Percentiles rank a stretch among this genome's conserved stretches.
These are phyloP conservation scores for Dichetophora obliterata DNA, from an alignment of 2,888 invertebrate genomes.

Conservation along the genomic window DNA sequence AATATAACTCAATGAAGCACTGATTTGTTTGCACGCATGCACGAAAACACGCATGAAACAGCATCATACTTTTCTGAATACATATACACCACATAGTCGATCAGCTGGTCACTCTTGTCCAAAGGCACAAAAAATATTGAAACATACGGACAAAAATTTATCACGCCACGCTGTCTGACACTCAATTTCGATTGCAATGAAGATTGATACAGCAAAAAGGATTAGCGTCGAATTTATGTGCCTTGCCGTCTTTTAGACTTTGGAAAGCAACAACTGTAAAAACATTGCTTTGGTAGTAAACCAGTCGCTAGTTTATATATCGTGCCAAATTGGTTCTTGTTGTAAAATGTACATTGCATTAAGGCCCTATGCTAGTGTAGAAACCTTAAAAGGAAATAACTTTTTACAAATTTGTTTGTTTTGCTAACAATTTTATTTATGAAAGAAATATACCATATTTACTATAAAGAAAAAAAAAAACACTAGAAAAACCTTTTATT, in stretches of 20 bases:
- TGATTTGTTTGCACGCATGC: not conserved
- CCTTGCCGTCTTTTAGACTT: not conserved
- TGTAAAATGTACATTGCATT: too few relatives aligned
- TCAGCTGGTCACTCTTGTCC: not conserved
- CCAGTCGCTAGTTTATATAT: not conserved
- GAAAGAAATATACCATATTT: too few relatives aligned
- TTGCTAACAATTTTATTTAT: too few relatives aligned
- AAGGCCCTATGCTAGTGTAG: too few relatives aligned
- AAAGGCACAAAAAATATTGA: not conserved
- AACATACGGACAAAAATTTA: not conserved
- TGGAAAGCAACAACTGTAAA: not conserved
- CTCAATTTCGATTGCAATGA: constrained; percentile 34
- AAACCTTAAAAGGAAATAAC: too few relatives aligned
- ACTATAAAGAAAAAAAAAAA: too few relatives aligned
- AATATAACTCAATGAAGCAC: not conserved
- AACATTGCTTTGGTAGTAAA: not conserved
- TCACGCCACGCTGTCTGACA: constrained; percentile 22
- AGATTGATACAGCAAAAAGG: constrained; percentile 34
- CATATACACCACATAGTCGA: not conserved
- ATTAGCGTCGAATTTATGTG: constrained; percentile 31
- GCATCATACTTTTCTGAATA: not conserved
- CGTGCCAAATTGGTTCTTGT: too few relatives aligned
- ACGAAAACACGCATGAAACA: not conserved
- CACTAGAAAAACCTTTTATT: too few relatives aligned
- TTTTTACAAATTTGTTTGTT: too few relatives aligned